phyloP scores from a whole-genome alignment of 1,140 invertebrate species.

The Oedothorax gibbosus region DNA sequence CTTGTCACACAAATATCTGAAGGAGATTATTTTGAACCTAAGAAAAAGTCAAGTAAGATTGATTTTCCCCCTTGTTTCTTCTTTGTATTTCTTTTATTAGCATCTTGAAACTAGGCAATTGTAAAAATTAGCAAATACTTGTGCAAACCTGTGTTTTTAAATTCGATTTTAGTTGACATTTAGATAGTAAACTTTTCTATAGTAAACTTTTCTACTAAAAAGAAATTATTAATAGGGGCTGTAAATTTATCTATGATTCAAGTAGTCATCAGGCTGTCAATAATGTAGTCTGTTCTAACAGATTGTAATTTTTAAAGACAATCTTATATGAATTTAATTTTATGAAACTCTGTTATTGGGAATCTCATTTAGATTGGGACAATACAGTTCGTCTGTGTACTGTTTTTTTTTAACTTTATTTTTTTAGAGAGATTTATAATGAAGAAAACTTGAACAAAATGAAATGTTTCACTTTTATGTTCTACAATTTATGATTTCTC shows the following conservation, averaged over 20 bases:
- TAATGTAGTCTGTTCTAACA: no score
- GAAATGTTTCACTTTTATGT: not conserved
- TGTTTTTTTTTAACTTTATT: not conserved
- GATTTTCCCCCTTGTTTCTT: not conserved
- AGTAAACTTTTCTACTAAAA: no score
- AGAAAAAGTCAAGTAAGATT: constrained; percentile 87
- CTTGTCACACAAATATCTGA: constrained; percentile 97
- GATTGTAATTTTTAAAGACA: no score
- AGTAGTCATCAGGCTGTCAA: no score
- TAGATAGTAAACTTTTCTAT: no score
- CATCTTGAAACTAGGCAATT: not conserved
- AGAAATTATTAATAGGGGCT: no score
- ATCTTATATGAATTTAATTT: no score
- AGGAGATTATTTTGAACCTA: constrained; percentile 97
- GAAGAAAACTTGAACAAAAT: not conserved
- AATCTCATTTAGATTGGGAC: not conserved
- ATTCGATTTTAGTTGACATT: no score
- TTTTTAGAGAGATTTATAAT: constrained; percentile 8
- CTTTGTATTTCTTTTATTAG: not conserved
- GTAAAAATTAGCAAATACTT: no score
- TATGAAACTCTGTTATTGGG: no score
- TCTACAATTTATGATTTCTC: not conserved
- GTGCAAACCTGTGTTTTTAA: no score
- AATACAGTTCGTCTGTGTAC: not conserved
- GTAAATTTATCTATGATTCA: no score